Evolutionary conservation across 2,888 invertebrate species (phyloP).

Genomic region (Drosophila setosimentum): DNA sequence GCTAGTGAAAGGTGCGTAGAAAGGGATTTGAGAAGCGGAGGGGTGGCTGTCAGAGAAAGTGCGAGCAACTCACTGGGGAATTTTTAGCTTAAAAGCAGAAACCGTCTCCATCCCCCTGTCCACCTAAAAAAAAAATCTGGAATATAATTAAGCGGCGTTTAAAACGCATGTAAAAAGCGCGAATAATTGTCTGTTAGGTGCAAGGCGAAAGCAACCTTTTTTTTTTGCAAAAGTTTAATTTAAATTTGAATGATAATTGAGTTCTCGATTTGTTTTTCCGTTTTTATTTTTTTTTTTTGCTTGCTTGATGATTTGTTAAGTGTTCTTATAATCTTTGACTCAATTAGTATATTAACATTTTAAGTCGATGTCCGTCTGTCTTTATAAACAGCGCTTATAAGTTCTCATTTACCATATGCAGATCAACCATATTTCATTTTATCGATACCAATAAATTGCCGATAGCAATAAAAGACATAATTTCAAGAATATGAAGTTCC

Average conservation of each 20-base stretch:
- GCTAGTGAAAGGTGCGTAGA: slow-evolving; percentile 64
- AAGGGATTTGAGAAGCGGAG: not conserved
- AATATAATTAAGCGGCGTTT: slow-evolving; percentile 80
- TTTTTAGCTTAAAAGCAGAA: slow-evolving; percentile 8
- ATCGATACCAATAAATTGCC: not conserved
- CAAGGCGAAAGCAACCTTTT: slow-evolving; percentile 34
- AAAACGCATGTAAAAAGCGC: slow-evolving; percentile 60
- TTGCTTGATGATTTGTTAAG: slow-evolving; percentile 17
- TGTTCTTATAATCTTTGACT: slow-evolving; percentile 21
- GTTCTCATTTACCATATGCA: too few species aligned
- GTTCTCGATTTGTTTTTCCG: slow-evolving; percentile 5
- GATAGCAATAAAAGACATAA: not conserved
- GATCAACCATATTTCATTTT: not conserved
- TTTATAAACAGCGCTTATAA: not conserved
- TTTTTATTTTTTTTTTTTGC: not conserved
- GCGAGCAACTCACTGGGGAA: slow-evolving; percentile 52
- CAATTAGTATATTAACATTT: too few species aligned
- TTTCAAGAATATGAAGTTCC: not conserved
- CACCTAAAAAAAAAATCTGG: slow-evolving; percentile 22
- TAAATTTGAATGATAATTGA: slow-evolving; percentile 70
- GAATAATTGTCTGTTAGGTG: slow-evolving; percentile 62
- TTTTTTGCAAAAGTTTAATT: slow-evolving; percentile 70
- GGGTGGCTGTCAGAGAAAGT: not conserved
- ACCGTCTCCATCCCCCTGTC: not conserved
- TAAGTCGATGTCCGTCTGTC: not conserved